phyloP scores from a whole-genome alignment of 2,888 invertebrate species.

The Spilosoma lubricipeda region DNA sequence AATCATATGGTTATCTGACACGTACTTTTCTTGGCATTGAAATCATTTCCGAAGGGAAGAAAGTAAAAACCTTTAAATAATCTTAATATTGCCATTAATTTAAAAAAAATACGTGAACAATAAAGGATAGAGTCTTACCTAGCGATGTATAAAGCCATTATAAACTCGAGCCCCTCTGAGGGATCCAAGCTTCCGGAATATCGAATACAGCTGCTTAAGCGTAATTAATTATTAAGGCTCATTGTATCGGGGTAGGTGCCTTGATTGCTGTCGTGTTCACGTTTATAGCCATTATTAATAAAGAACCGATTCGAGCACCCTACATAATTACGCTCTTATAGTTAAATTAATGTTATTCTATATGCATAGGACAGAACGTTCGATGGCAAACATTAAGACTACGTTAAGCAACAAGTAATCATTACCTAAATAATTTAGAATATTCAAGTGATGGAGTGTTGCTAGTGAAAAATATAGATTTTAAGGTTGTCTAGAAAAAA shows the following conservation, averaged over 20 bases:
- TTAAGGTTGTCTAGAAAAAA: too few relatives aligned
- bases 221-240: slow-evolving; percentile 2
- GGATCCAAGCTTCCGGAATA: not conserved
- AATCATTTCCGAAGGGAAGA: not conserved
- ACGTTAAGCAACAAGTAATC: not conserved
- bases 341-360: not conserved
- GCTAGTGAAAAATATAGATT: too few relatives aligned
- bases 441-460: too few relatives aligned
- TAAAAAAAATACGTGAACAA: not conserved
- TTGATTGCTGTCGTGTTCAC: slow-evolving; percentile 6
- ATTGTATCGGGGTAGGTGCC: slow-evolving; percentile 1
- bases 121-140: not conserved
- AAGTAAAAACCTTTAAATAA: not conserved
- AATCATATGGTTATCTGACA: too few relatives aligned
- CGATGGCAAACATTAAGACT: not conserved
- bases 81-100: not conserved
- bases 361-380: not conserved
- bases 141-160: not conserved
- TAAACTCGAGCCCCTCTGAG: not conserved
- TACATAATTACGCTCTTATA: not conserved
- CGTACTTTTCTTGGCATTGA: not conserved
- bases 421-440: too few relatives aligned
- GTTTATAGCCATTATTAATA: slow-evolving; percentile 1
- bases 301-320: slow-evolving; percentile 1
- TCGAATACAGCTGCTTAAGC: not conserved